A percentile compares a stretch with the other conserved stretches of the same genome.
These are phyloP conservation scores for Halcyon chelicuti DNA, from an alignment of 2,797 vertebrate species.

Conservation along the genomic window DNA sequence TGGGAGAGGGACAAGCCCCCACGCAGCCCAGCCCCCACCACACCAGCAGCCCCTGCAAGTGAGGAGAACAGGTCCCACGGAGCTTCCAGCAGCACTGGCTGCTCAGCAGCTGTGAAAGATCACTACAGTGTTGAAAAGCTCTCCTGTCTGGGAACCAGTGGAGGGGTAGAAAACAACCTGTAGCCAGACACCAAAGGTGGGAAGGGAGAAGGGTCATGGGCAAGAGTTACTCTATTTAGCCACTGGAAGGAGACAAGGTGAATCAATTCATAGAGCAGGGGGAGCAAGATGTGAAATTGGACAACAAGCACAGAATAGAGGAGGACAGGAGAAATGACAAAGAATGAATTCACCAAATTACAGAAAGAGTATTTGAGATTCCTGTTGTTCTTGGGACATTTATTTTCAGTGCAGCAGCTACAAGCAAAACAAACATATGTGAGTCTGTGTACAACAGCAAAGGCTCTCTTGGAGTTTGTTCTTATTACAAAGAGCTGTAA, in stretches of 20 bases:
- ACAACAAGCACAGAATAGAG: background rate
- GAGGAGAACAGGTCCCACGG: rapidly evolving
- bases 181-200: background rate
- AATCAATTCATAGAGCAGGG: background rate
- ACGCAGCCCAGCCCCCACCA: background rate
- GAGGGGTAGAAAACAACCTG: background rate
- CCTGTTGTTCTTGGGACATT: background rate
- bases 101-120: background rate
- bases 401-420: background rate
- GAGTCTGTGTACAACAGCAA: background rate
- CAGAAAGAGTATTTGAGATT: background rate
- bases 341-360: background rate
- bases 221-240: background rate
- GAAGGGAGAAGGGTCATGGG: background rate
- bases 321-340: background rate
- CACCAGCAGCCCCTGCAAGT: background rate
- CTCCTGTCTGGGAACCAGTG: background rate
- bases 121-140: background rate
- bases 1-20: background rate
- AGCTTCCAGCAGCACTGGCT: background rate
- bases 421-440: background rate
- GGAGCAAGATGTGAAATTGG: background rate
- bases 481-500: background rate
- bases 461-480: background rate
- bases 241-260: background rate